Evolutionary conservation across 2,888 invertebrate species (phyloP), one percentile per base, ranked within the genome.

Genomic region (Fabriciana adippe): DNA sequence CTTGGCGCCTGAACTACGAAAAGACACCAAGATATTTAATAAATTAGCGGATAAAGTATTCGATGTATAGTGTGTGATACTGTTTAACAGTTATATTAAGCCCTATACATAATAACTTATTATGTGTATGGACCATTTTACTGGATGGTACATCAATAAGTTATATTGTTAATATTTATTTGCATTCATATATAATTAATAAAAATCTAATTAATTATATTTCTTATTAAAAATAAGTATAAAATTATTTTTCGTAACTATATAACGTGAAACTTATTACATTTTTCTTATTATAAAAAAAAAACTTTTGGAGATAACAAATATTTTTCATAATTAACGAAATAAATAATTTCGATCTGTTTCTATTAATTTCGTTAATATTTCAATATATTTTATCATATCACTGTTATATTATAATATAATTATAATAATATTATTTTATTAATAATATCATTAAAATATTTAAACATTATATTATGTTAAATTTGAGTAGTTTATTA

Each of bases 1-100:
- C 84, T 87, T 86, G 89, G 88, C 89, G 87, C 81, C 74, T 85
- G 87, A 86, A 87, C 88, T 88, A 87, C 84, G 74, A 75, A 82
- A 82, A 86, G 80, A 90, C 88, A 90, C 88, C 90, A 90, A 89
- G 78, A 77, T 84, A 84, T 84, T 79, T 78, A 80, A 74, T 78
- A 80, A 61, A 78, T 83, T 88, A 86, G 82, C 82, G 86, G 87
- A 83, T 82, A 81, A 84, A 83, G 84, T 84, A 82, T 80, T 90
- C 83, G 86, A 81, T 90, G 89, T 91, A 88, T 90, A 91, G 86
- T 77, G 84, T 84, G 81, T 85, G 86, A 88, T 89, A 90, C 92
- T 91, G 92, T 92, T 68, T 85, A 78, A 92, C 92, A 91, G 91
- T 89, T 82, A 86, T 87, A 88, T 90, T 90, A 61, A 61, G 35